phyloP scores from a whole-genome alignment of 2,888 invertebrate species.

The Lepas anatifera region DNA sequence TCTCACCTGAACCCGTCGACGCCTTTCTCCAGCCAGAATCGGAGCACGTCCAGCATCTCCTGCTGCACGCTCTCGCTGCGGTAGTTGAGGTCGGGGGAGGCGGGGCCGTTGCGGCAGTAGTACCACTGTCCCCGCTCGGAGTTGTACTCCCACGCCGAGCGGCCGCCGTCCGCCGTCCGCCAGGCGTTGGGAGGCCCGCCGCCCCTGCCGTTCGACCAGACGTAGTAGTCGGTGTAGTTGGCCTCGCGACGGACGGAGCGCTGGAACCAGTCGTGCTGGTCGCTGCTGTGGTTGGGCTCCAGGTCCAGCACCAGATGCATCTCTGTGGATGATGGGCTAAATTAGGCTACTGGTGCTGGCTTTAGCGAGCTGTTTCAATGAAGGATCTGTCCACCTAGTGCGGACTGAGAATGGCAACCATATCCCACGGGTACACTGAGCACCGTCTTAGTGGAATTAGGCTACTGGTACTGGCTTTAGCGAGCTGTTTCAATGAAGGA shows the following conservation, averaged over 20 bases:
- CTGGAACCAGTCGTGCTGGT: slow-evolving; percentile 57
- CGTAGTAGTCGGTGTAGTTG: slow-evolving; percentile 57
- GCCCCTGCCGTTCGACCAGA: slow-evolving; percentile 49
- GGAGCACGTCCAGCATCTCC: slow-evolving; percentile 27
- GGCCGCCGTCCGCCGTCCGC: slow-evolving; percentile 53
- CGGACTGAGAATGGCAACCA: too few species aligned
- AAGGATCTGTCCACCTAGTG: too few species aligned
- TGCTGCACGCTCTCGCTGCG: slow-evolving; percentile 41
- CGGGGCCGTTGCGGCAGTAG: slow-evolving; percentile 55
- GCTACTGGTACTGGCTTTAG: too few species aligned
- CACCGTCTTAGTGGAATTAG: too few species aligned
- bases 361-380: too few species aligned
- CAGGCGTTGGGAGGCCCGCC: slow-evolving; percentile 53
- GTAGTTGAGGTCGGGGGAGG: slow-evolving; percentile 71
- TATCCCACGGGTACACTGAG: too few species aligned
- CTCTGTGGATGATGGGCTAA: too few species aligned
- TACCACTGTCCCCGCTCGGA: slow-evolving; percentile 55
- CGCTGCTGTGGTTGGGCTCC: slow-evolving; percentile 60
- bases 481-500: too few species aligned
- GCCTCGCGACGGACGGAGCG: slow-evolving; percentile 46
- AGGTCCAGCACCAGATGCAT: slow-evolving; percentile 57
- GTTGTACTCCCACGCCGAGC: slow-evolving; percentile 61
- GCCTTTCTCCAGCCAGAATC: slow-evolving; percentile 36
- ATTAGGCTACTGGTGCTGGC: too few species aligned
- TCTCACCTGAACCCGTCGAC: slow-evolving; percentile 28